Conservation (phyloP, 1,140 invertebrate species). For the Charaxes varanes region DNA sequence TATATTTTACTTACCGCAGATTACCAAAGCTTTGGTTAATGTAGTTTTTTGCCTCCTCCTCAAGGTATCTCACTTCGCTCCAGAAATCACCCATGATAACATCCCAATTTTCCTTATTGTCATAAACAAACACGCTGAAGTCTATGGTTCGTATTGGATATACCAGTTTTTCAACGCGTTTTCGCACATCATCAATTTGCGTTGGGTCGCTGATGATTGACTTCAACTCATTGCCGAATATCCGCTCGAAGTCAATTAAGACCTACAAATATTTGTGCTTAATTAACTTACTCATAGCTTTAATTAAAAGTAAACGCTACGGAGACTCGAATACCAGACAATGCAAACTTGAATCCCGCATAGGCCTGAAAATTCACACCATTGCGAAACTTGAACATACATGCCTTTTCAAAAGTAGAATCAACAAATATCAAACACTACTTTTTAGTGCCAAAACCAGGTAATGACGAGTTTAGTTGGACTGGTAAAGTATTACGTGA, state of each 20-base stretch:
- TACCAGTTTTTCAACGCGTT: conserved; percentile 82
- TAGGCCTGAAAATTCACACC: too few relatives aligned
- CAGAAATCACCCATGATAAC: conserved; percentile 85
- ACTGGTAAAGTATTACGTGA: too few relatives aligned
- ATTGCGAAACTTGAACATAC: too few relatives aligned
- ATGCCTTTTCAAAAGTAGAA: too few relatives aligned
- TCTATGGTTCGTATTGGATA: conserved; percentile 83
- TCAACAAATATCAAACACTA: too few relatives aligned
- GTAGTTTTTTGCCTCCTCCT: conserved; percentile 88
- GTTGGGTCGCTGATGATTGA: conserved; percentile 89
- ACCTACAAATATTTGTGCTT: too few relatives aligned
- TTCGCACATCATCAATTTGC: conserved; percentile 87
- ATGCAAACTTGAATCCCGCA: too few relatives aligned
- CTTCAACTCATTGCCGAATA: conserved; percentile 90
- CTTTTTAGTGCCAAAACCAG: too few relatives aligned
- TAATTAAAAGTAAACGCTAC: too few relatives aligned
- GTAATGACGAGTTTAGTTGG: too few relatives aligned
- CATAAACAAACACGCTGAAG: conserved; percentile 86
- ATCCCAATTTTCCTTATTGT: conserved; percentile 88
- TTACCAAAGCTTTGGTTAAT: conserved; percentile 90
- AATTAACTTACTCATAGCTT: too few relatives aligned
- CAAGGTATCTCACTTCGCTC: conserved; percentile 81
- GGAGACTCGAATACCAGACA: too few relatives aligned
- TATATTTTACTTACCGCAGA: conserved; percentile 69
- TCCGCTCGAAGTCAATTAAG: conserved; percentile 90